Evolutionary conservation across 2,113 vertebrate genomes (phyloP), one percentile per base, ranked within the genome.

Genomic region (Trachemys scripta): DNA sequence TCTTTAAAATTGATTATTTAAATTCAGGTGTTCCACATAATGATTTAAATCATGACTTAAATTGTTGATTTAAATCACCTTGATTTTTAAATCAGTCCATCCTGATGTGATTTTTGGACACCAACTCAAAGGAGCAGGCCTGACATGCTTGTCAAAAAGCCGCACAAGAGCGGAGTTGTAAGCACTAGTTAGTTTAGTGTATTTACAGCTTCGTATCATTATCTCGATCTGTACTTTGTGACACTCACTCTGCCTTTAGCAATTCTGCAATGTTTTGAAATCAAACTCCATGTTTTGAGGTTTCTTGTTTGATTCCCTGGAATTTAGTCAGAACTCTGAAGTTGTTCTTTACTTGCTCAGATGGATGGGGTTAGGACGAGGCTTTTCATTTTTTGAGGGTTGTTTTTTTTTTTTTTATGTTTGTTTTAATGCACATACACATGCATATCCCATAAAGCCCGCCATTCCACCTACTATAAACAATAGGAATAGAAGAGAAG

Each of bases 191-290:
- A 12, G 88, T 83, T 94, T 82, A 10, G 87, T 83, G 90, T 53
- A 89, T 96, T 97, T 94, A 88, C 94, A 93, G 8, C 92, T 89
- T 13, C 95, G 89, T 5, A 0, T 86, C 0, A 3, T 87, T 95
- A 2, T 93, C 94, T 96, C 85, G 19, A 76, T 0, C 24, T 95
- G 96, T 93, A 51, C 96, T 95, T 87, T 82, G 93, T 85, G 93
- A 53, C 85, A 89, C 82, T 94, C 45, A 82, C 69, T 42, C 82
- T 5, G 17, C 95, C 91, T 88, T 38, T 29, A 90, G 82, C 93
- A 80, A 84, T 2, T 22, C 90, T 93, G 85, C 95, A 53, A 85
- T 97, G 96, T 97, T 97, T 96, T 91, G 93, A 93, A 72, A 93
- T 91, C 94, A 85, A 5, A 47, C 79, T n/a, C 90, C 1, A 0